Conservation (phyloP, 2,888 invertebrate genomes). For the Rosalia funebris region DNA sequence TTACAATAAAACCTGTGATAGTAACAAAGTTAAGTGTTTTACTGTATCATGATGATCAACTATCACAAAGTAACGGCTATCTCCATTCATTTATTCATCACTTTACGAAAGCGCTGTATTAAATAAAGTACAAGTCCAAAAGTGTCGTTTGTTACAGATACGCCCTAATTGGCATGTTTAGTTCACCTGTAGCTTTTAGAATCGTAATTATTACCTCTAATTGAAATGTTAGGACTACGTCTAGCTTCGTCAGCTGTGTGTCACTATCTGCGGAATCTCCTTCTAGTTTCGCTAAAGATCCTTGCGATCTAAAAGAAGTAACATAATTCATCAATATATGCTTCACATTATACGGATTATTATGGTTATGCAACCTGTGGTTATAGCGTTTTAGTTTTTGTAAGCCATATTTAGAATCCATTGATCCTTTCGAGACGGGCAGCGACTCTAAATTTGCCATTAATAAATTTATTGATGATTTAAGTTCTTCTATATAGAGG, state of each 20-base stretch:
- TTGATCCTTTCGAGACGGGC: constrained; percentile 97
- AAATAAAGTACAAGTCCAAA: no score
- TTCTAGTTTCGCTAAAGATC: constrained; percentile 92
- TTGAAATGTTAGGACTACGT: constrained; percentile 96
- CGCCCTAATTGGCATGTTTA: constrained; percentile 12
- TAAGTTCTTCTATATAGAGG: constrained; percentile 97
- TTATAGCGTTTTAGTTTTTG: constrained; percentile 98
- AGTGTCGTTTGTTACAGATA: no score
- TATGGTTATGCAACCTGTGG: constrained; percentile 83
- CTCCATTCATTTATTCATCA: no score
- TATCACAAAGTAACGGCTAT: no score
- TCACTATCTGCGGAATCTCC: constrained; percentile 95
- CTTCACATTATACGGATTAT: constrained; percentile 65
- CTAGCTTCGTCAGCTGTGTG: constrained; percentile 95
- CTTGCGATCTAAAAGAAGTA: constrained; percentile 81
- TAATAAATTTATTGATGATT: constrained; percentile 95
- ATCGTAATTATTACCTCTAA: constrained; percentile 82
- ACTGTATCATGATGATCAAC: no score
- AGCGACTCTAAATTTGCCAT: constrained; percentile 99
- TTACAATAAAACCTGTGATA: no score
- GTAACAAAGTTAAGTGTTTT: no score
- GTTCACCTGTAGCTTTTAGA: not conserved
- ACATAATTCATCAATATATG: constrained; percentile 66
- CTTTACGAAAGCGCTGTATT: no score
- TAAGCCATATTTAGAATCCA: constrained; percentile 96